Evolutionary conservation across 2,113 vertebrate species (phyloP).

Genomic region (Benitochromis conjunctus): DNA sequence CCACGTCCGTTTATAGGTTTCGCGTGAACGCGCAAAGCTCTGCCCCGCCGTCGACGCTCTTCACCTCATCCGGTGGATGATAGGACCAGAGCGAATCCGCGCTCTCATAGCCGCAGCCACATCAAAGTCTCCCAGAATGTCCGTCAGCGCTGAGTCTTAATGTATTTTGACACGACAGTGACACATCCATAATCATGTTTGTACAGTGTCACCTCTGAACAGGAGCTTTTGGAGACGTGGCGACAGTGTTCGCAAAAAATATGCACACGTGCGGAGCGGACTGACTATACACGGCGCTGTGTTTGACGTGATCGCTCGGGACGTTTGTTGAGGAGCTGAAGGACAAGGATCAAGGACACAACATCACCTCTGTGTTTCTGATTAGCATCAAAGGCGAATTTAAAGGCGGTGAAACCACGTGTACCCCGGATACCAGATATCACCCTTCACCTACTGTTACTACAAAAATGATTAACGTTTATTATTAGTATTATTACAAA

Average conservation of each 20-base stretch:
- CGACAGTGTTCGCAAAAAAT: constrained; percentile 3
- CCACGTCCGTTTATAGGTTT: constrained; percentile 64
- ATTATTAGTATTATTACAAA: background rate
- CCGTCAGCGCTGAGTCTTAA: background rate
- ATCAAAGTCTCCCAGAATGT: constrained; percentile 26
- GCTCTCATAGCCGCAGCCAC: background rate
- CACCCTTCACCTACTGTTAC: too few species aligned
- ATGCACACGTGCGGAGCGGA: background rate
- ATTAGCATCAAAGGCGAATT: background rate
- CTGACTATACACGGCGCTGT: background rate
- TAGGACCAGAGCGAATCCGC: constrained; percentile 7
- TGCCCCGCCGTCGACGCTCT: background rate
- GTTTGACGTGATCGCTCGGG: background rate
- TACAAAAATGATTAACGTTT: background rate
- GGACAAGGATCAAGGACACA: background rate
- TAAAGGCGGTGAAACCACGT: background rate
- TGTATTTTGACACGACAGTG: background rate
- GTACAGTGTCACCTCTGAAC: background rate
- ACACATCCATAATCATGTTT: background rate
- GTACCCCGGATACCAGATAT: background rate
- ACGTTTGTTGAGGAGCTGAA: background rate
- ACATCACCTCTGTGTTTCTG: background rate
- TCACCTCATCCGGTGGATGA: background rate
- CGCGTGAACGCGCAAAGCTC: constrained; percentile 46
- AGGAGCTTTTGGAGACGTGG: background rate